Evolutionary conservation across 2,888 invertebrate genomes (phyloP), one percentile per base, ranked within the genome.

Genomic region (Mycogona germanica): DNA sequence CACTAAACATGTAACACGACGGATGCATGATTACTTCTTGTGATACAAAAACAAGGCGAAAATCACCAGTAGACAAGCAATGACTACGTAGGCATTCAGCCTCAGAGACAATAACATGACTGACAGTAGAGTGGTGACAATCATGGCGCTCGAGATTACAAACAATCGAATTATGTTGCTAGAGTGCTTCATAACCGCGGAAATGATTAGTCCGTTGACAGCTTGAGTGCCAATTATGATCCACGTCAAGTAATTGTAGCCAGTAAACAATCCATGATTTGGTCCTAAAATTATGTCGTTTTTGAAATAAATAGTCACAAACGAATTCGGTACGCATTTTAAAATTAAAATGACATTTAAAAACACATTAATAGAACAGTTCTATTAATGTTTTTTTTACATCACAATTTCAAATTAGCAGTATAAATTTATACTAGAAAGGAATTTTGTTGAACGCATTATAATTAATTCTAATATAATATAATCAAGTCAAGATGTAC

Each of bases 171-270:
- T 52, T 21, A 52, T 52, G 28, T 52, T 52, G 46, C 46, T 52
- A 17, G 52, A 52, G 46, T 52, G 52, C 37, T 52, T 52, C 52
- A 52, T 52, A 32, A 52, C 46, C 21, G 35, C 52, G 9, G 52
- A 52, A 26, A 52, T 52, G 40, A 52, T 52, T 30, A 52, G 46
- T n/a, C 52, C 52, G 21, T 46, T 52, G 14, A 46, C n/a, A 3
- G 52, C 52, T 25, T 52, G 52, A 14, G 52, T 45, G 17, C 28
- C 30, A 25, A 52, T 52, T 23, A 52, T 45, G 12, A 52, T 23
- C 52, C 52, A 52, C 3, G 52, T 52, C 25, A 44, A 21, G 7
- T 25, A 17, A 9, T 44, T 32, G 37, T 52, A 52, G 14, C 52
- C 52, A 25, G 32, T 37, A 35, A 52, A 52, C 44, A 52, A 52